phyloP scores from a whole-genome alignment of 2,888 invertebrate genomes.

The Trachelus tabidus region DNA sequence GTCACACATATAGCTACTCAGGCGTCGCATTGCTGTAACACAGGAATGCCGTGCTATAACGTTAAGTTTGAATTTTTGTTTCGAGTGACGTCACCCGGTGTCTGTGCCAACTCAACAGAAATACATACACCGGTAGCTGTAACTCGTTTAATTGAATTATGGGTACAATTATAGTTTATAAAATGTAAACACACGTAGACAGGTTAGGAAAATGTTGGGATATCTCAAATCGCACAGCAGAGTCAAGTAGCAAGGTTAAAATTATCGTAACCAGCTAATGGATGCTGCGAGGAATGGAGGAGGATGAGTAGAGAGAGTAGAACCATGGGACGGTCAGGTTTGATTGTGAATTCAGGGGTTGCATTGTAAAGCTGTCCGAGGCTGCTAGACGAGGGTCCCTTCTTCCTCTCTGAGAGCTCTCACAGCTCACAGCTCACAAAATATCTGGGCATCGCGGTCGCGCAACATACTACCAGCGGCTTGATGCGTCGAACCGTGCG shows the following conservation, averaged over 20 bases:
- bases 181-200: neutral
- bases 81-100: neutral
- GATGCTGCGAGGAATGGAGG: neutral
- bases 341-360: conserved; percentile 27
- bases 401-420: conserved; percentile 14
- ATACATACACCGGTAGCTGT: neutral
- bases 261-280: neutral
- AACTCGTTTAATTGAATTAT: neutral
- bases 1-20: neutral
- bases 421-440: conserved; percentile 18
- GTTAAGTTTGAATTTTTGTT: neutral
- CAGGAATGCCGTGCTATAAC: neutral
- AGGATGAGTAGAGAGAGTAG: conserved; percentile 16
- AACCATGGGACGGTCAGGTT: conserved; percentile 17
- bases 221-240: neutral
- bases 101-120: neutral
- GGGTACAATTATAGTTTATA: neutral
- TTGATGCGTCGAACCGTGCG: neutral
- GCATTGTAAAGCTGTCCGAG: conserved; percentile 32
- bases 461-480: neutral
- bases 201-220: neutral
- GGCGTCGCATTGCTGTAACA: neutral
- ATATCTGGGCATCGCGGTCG: conserved; percentile 16
- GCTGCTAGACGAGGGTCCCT: conserved; percentile 26
- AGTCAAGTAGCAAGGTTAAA: neutral